Percentiles rank a stretch among this genome's conserved stretches.
Conservation (phyloP, 2,888 invertebrate genomes). For the Hemithea aestivaria region DNA sequence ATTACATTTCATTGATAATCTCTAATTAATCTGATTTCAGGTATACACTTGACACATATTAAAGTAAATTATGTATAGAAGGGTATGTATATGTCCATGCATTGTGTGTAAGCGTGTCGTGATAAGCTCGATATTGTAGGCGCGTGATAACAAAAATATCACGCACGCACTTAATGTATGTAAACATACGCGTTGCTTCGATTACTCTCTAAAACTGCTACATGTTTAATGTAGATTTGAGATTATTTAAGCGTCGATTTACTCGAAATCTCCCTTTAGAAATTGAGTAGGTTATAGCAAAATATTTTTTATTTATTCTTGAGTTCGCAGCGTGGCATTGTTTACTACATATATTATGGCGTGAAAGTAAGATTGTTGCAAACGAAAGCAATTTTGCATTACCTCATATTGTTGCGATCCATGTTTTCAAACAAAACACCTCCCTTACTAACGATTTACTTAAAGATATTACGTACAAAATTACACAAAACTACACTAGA, state of each 20-base stretch:
- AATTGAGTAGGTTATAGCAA: no score
- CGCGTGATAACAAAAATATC: slow-evolving; percentile 37
- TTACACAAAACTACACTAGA: slow-evolving; percentile 38
- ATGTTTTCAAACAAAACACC: slow-evolving; percentile 44
- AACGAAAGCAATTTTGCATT: slow-evolving; percentile 48
- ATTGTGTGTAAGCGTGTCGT: slow-evolving; percentile 2
- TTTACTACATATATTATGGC: slow-evolving; percentile 12
- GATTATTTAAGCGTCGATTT: no score
- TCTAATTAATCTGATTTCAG: no score
- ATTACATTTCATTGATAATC: no score
- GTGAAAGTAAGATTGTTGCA: slow-evolving; percentile 31
- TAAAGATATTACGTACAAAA: slow-evolving; percentile 27
- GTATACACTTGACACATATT: no score
- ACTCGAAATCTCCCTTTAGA: no score
- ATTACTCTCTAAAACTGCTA: neutral
- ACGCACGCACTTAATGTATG: slow-evolving; percentile 20
- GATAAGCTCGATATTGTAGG: slow-evolving; percentile 24
- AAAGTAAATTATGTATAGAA: no score
- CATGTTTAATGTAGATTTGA: no score
- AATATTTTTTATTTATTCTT: no score
- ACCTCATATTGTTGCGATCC: slow-evolving; percentile 74
- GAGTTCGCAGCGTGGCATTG: no score
- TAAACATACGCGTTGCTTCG: slow-evolving; percentile 5
- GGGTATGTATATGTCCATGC: neutral
- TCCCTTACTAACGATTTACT: slow-evolving; percentile 13